A percentile compares a stretch with the other conserved stretches of the same genome.
Conservation (phyloP, 37 sponge, comb jelly and placozoan genomes). For the Ianthella basta region DNA sequence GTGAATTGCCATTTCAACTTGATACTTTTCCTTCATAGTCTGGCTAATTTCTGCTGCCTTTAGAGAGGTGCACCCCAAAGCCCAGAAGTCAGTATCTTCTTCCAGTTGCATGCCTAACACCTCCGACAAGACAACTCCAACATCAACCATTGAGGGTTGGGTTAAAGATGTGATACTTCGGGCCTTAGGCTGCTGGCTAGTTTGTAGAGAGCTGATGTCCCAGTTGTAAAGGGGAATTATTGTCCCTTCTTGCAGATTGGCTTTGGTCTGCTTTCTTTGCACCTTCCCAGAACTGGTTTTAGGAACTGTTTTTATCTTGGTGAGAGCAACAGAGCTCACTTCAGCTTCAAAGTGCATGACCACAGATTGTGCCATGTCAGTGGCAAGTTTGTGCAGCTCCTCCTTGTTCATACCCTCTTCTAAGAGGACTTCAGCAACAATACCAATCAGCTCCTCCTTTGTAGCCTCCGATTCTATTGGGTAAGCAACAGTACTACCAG, state of each 20-base stretch:
- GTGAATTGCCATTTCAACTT: constrained; percentile 37
- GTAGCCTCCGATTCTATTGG: background rate
- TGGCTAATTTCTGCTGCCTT: constrained; percentile 49
- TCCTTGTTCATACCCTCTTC: background rate
- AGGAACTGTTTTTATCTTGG: constrained; percentile 24
- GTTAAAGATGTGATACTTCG: background rate
- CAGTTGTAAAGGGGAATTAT: constrained; percentile 18
- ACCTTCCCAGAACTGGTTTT: constrained; percentile 44
- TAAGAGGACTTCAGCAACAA: constrained; percentile 9
- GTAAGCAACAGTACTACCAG: constrained; percentile 40
- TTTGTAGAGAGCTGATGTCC: background rate
- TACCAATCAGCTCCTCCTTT: background rate
- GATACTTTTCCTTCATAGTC: constrained; percentile 13
- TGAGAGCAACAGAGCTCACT: constrained; percentile 11
- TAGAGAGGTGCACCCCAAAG: constrained; percentile 45
- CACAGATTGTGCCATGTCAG: constrained; percentile 13
- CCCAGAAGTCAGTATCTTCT: constrained; percentile 44
- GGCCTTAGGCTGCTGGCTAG: background rate
- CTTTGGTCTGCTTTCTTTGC: constrained; percentile 30
- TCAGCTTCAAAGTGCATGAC: constrained; percentile 32
- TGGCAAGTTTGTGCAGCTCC: background rate
- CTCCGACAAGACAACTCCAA: background rate
- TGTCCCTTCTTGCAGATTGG: background rate
- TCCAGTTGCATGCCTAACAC: constrained; percentile 8
- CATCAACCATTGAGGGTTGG: background rate